Evolutionary conservation across 2,113 vertebrate genomes (phyloP), one percentile per base, ranked within the genome.

Genomic region (Hylia prasina): DNA sequence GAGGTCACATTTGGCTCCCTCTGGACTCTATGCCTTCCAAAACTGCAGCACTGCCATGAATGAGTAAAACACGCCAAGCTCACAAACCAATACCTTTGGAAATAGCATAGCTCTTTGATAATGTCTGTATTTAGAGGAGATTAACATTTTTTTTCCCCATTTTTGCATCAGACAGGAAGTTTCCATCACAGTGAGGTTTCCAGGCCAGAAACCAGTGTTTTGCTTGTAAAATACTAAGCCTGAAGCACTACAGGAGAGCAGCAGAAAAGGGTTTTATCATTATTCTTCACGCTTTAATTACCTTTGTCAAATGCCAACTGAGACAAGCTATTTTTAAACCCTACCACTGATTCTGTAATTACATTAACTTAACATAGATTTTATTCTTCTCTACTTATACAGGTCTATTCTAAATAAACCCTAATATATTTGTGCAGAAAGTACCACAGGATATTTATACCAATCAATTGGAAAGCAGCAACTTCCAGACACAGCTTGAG

Each of bases 271-370:
- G 20, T 96, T 96, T 97, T 73, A 95, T 96, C 96, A 96, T 96
- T 97, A 93, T 78, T 97, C 96, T 97, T 97, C 93, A 97, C 45
- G 60, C 82, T 86, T 97, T 98, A 98, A 98, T 98, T 97, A 98
- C 95, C 89, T 97, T 96, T 97, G 90, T 87, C 91, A 80, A 93
- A 96, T 72, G 96, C 94, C 96, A 97, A 95, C 95, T 94, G 96
- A 98, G 95, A 97, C 87, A 33, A 92, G 89, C 96, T 98, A 98
- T 98, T 98, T 98, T 98, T 97, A 98, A 87, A 90, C 90, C 51
- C 92, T 91, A 85, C 51, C 77, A 91, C 68, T 87, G 93, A 94
- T 87, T 82, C 89, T 94, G 85, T 97, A 98, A 98, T 98, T 97
- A 98, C 50, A 88, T 83, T 94, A 89, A 86, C 75, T 87, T 86